These are phyloP conservation scores for Eumacrocentrus americanus DNA, from an alignment of 2,888 invertebrate species.

Conservation along the genomic window DNA sequence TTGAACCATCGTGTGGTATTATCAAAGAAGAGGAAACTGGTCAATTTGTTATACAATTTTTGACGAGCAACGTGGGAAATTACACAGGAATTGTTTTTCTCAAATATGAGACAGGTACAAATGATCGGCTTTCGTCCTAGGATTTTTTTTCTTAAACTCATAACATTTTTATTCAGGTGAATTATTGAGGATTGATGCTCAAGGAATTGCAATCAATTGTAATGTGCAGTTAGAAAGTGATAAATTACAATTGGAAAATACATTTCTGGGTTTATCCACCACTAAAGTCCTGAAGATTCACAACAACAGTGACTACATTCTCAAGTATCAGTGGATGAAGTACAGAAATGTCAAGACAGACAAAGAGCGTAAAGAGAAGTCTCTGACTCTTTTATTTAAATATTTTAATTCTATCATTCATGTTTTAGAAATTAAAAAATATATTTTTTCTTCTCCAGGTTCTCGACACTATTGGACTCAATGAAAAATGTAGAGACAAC, in stretches of 20 bases:
- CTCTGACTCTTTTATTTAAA: conserved; percentile 9
- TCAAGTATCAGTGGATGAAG: conserved; percentile 68
- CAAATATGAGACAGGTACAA: conserved; percentile 58
- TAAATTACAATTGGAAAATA: conserved; percentile 66
- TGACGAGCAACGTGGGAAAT: conserved; percentile 63
- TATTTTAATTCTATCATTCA: neutral
- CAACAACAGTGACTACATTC: conserved; percentile 65
- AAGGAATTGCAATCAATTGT: conserved; percentile 62
- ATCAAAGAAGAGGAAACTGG: conserved; percentile 63
- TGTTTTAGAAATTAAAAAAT: neutral
- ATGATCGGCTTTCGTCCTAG: no score
- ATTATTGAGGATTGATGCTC: conserved; percentile 61
- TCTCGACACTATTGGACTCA: conserved; percentile 34
- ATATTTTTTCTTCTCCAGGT: conserved; percentile 37
- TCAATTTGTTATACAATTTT: conserved; percentile 64
- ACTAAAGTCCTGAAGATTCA: conserved; percentile 64
- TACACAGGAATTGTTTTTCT: conserved; percentile 57
- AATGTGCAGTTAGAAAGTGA: conserved; percentile 64
- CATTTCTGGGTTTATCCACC: conserved; percentile 67
- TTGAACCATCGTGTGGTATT: conserved; percentile 64
- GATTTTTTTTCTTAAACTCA: no score
- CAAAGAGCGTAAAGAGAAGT: conserved; percentile 53
- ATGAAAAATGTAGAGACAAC: conserved; percentile 38
- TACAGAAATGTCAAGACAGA: conserved; percentile 60
- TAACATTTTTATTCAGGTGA: no score